Evolutionary conservation across 2,113 vertebrate genomes (phyloP).

Genomic region (Guaruba guarouba): DNA sequence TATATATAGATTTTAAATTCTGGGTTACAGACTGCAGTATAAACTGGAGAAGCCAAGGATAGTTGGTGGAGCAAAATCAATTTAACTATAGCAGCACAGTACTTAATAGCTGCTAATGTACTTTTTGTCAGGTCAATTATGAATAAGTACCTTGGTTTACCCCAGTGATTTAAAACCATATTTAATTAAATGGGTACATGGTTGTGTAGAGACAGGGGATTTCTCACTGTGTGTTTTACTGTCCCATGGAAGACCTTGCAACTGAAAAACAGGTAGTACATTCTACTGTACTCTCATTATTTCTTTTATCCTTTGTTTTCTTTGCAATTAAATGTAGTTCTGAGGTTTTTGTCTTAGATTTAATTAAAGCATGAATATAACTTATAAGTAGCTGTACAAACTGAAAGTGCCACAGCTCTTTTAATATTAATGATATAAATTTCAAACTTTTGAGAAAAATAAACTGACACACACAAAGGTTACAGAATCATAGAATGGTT

Average conservation of each 20-base stretch:
- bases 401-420: not conserved
- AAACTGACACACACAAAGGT: not conserved
- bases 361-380: not conserved
- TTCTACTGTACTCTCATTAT: not conserved
- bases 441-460: not conserved
- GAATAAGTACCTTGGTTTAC: not conserved
- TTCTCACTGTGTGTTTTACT: not conserved
- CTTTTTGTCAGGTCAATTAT: not conserved
- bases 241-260: not conserved
- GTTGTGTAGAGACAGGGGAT: not conserved
- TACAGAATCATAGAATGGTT: not conserved
- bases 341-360: not conserved
- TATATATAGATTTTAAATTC: not conserved
- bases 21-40: not conserved
- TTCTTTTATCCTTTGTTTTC: not conserved
- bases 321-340: not conserved
- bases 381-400: not conserved
- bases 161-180: accelerated
- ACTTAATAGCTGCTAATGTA: not conserved
- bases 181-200: not conserved
- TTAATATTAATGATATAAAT: not conserved
- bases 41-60: not conserved
- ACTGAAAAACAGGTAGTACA: not conserved
- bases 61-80: not conserved
- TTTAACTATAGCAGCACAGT: not conserved